A percentile compares a stretch with the other conserved stretches of the same genome.
These are phyloP conservation scores for Protonibea diacanthus DNA, from an alignment of 2,797 vertebrate genomes.

Conservation along the genomic window DNA sequence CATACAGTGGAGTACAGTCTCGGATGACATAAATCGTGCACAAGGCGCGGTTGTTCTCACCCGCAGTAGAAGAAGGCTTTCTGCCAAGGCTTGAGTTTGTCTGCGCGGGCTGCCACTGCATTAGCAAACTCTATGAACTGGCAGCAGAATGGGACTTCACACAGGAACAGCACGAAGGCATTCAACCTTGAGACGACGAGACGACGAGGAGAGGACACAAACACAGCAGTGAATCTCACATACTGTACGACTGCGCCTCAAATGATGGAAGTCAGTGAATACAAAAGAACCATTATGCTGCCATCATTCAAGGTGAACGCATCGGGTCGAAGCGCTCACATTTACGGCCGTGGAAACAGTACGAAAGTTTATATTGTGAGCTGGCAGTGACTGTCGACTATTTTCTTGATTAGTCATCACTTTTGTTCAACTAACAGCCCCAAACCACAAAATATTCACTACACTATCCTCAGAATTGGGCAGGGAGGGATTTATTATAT, in stretches of 20 bases:
- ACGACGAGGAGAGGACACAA: constrained; percentile 56
- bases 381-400: neutral
- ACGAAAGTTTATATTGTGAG: neutral
- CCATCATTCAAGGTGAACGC: neutral
- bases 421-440: too few relatives aligned
- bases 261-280: neutral
- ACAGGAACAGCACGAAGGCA: constrained; percentile 93
- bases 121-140: constrained; percentile 98
- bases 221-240: constrained; percentile 20
- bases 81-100: constrained; percentile 94
- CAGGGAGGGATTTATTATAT: too few relatives aligned
- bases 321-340: neutral
- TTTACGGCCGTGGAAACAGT: neutral
- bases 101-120: constrained; percentile 86
- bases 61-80: constrained; percentile 96
- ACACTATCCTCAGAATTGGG: too few relatives aligned
- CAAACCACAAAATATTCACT: too few relatives aligned
- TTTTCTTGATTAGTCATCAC: neutral
- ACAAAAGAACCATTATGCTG: neutral
- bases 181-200: constrained; percentile 90
- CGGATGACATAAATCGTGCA: neutral
- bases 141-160: constrained; percentile 97
- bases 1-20: constrained; percentile 8
- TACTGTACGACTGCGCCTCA: neutral
- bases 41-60: constrained; percentile 80